A percentile compares a stretch with the other conserved stretches of the same genome.
Conservation (phyloP, 1,140 invertebrate genomes). For the Melitaea cinxia region DNA sequence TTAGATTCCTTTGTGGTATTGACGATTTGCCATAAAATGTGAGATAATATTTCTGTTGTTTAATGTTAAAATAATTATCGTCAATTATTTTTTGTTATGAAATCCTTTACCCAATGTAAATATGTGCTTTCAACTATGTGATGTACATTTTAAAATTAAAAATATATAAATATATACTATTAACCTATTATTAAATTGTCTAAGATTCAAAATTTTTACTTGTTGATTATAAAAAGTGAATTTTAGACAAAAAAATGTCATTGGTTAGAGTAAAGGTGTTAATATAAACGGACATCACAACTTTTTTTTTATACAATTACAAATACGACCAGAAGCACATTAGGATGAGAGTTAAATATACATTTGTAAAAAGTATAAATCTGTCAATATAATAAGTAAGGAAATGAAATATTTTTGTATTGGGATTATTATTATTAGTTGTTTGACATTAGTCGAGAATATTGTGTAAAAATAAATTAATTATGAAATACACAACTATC, state of each 20-base stretch:
- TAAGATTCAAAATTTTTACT: background rate
- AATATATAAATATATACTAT: background rate
- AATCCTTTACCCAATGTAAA: slow-evolving; percentile 61
- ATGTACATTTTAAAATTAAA: slow-evolving; percentile 51
- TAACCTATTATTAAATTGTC: background rate
- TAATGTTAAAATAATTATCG: slow-evolving; percentile 58
- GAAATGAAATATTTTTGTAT: slow-evolving; percentile 80
- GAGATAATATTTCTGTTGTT: slow-evolving; percentile 73
- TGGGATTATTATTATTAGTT: slow-evolving; percentile 74
- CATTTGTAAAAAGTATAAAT: slow-evolving; percentile 68
- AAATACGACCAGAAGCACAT: slow-evolving; percentile 46
- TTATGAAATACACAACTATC: slow-evolving; percentile 33
- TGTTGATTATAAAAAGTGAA: background rate
- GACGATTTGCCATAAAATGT: slow-evolving; percentile 74
- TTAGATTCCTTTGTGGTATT: slow-evolving; percentile 59
- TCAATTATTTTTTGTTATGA: slow-evolving; percentile 55
- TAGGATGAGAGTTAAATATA: slow-evolving; percentile 48
- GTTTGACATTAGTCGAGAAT: slow-evolving; percentile 71
- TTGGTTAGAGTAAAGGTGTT: slow-evolving; percentile 44
- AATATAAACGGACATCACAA: slow-evolving; percentile 58
- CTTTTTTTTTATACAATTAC: slow-evolving; percentile 45
- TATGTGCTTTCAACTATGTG: slow-evolving; percentile 59
- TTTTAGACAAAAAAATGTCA: slow-evolving; percentile 19
- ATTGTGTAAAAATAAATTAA: slow-evolving; percentile 72
- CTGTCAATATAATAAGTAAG: slow-evolving; percentile 74